These are phyloP conservation scores for Prunella himalayana DNA, from an alignment of 2,113 vertebrate genomes.

Conservation along the genomic window DNA sequence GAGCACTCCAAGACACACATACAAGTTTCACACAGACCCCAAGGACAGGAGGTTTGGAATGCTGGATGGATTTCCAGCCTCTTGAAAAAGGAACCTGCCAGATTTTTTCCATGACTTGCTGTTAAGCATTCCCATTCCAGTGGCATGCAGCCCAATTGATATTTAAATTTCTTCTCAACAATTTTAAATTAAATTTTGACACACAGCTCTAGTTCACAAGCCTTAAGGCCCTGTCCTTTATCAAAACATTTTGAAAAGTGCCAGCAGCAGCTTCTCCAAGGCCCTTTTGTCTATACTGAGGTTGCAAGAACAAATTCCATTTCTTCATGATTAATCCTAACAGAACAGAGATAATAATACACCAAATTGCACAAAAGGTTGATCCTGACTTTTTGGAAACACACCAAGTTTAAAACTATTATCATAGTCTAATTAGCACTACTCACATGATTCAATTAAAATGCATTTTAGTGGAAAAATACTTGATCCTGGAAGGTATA, in stretches of 20 bases:
- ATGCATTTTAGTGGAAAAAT: background rate
- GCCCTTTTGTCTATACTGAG: background rate
- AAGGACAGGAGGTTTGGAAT: background rate
- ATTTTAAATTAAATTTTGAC: background rate
- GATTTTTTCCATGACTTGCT: background rate
- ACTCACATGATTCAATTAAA: background rate
- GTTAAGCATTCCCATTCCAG: background rate
- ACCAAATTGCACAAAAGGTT: slow-evolving; percentile 23
- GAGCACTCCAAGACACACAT: background rate
- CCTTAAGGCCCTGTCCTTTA: background rate
- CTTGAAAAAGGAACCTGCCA: background rate
- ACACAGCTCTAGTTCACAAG: background rate
- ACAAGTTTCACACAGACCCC: background rate
- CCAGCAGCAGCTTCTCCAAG: background rate
- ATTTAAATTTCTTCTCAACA: background rate
- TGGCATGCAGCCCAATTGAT: background rate
- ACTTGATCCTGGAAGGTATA: background rate
- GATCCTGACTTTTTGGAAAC: background rate
- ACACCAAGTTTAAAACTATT: background rate
- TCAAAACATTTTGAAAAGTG: background rate
- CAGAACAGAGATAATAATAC: background rate
- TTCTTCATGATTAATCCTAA: background rate
- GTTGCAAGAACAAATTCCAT: background rate
- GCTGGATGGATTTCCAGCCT: background rate
- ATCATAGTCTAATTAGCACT: background rate